Percentiles rank a stretch among this genome's conserved stretches.
phyloP scores from a whole-genome alignment of 1,140 invertebrate species.

The Penaeus indicus region DNA sequence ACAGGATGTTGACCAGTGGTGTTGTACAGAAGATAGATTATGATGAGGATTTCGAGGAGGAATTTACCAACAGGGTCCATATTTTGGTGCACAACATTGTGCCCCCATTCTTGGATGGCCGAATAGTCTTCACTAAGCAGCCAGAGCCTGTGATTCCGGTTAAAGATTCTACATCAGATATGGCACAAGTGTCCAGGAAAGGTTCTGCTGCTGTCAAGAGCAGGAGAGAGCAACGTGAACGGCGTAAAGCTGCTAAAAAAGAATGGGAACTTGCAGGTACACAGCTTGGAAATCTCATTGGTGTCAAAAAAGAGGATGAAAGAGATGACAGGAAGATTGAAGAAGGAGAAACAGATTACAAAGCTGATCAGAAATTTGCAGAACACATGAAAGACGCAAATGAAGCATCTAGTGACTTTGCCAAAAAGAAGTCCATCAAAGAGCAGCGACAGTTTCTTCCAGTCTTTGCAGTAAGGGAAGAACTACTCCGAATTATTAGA shows the following conservation, averaged over 20 bases:
- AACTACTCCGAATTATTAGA: conserved; percentile 91
- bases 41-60: conserved; percentile 93
- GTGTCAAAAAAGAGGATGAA: conserved; percentile 87
- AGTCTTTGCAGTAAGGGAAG: conserved; percentile 95
- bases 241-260: conserved; percentile 96
- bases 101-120: conserved; percentile 97
- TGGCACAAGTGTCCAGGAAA: conserved; percentile 97
- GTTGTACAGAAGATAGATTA: conserved; percentile 91
- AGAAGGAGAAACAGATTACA: conserved; percentile 81
- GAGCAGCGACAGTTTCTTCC: conserved; percentile 95
- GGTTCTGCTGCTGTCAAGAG: conserved; percentile 90
- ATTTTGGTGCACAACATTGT: conserved; percentile 98
- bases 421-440: conserved; percentile 85
- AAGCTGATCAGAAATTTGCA: conserved; percentile 94
- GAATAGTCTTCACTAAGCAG: conserved; percentile 99
- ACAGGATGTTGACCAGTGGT: conserved; percentile 96
- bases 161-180: conserved; percentile 96
- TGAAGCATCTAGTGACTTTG: conserved; percentile 89
- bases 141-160: conserved; percentile 95
- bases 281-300: conserved; percentile 97
- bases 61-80: conserved; percentile 93
- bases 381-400: conserved; percentile 85
- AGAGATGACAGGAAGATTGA: conserved; percentile 74
- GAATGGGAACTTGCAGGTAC: conserved; percentile 99
- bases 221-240: conserved; percentile 96